Evolutionary conservation across 2,888 invertebrate genomes (phyloP), one percentile per base, ranked within the genome.

Genomic region (Slavum lentiscoides): DNA sequence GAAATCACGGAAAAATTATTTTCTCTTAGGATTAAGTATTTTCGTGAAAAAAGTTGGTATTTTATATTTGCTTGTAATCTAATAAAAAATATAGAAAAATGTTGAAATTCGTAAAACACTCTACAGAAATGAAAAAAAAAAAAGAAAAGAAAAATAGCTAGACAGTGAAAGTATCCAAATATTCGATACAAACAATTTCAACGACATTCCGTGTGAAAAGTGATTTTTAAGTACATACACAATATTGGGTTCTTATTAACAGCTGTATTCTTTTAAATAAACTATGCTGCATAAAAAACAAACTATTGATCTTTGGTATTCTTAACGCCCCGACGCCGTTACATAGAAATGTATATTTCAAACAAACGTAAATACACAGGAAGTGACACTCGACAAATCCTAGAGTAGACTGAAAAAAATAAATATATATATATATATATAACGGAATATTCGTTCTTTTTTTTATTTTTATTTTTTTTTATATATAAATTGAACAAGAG

Each of bases 301-400:
- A 72, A 21, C 64, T 74, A 74, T 74, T 39, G 64, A 74, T 64
- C 6, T 53, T 55, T 49, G 21, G 73, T 15, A 15, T n/a, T 66
- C 19, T 64, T 64, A 64, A 15, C 11, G 8, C 49, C 49, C 9
- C 19, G 1, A 39, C 23, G 13, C 15, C 59, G 6, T 61, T n/a
- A 21, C 0, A 11, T 21, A 39, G 39, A 21, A 39, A 72, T 19
- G 21, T 72, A 59, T 73, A 21, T 30, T 61, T 49, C 49, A 30
- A 62, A 74, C 23, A 61, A 49, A 61, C 23, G 61, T 39, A 53
- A 72, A 72, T 15, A 59, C 70, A 21, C 39, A 17, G 72, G 43
- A 59, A 39, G 58, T 53, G n/a, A 53, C 49, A 53, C 53, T 62
- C 61, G 49, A 74, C n/a, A 73, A 62, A 62, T 62, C 13, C 43